Conservation (phyloP, 2,113 vertebrate species). For the Rhea americana region DNA sequence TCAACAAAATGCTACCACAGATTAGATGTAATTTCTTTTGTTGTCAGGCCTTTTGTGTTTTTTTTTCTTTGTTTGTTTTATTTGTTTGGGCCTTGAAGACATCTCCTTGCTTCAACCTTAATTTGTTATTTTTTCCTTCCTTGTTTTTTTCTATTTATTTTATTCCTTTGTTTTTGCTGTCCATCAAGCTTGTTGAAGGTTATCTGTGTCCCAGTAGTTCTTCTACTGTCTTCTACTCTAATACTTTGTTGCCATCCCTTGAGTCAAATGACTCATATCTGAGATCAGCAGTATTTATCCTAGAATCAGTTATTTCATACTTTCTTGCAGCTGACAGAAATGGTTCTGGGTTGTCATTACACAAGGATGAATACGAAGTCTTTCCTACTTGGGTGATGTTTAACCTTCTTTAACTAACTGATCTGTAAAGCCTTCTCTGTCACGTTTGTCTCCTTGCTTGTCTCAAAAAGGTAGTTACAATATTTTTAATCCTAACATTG, state of each 20-base stretch:
- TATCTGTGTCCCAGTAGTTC: neutral
- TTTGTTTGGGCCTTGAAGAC: slow-evolving; percentile 3
- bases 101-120: neutral
- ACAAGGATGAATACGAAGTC: neutral
- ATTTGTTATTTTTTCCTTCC: neutral
- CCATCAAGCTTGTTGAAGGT: neutral
- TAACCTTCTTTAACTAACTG: neutral
- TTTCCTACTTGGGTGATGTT: neutral
- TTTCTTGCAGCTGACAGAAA: neutral
- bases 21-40: slow-evolving; percentile 33
- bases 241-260: neutral
- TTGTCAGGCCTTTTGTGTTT: slow-evolving; percentile 1
- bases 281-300: neutral
- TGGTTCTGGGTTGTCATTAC: neutral
- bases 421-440: neutral
- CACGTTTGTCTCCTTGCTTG: neutral
- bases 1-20: slow-evolving; percentile 17
- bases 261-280: neutral
- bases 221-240: neutral
- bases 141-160: neutral
- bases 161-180: neutral
- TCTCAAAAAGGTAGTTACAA: neutral
- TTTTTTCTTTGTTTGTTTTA: neutral
- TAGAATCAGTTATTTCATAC: neutral
- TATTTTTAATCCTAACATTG: neutral